Base-by-base conservation (phyloP, 1,140 invertebrate genomes). In the Schlechtendalia chinensis region DNA sequence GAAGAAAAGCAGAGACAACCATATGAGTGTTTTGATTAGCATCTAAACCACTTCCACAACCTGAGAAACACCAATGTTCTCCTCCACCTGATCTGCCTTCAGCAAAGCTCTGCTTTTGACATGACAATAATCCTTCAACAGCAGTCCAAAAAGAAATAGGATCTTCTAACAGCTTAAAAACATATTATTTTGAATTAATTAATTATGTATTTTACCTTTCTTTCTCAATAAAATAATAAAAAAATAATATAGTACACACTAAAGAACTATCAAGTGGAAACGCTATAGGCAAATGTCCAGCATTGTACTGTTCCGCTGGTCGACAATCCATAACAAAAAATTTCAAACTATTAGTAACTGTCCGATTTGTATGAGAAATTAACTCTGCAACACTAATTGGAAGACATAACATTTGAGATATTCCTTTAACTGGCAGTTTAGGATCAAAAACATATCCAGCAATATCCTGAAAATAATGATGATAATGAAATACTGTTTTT, bases 291-390 rank as follows among this genome's bases (percentile, higher is more conserved):
- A 99, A 89, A 88, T 98, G 96, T 0, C 97, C 97, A 82, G 92
- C 91, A 88, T 98, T 98, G 85, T 98, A 99, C 84, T 98, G 96
- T 82, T 98, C 96, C 0, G 96, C 92, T 19, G 97, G 95, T 84
- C 97, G 89, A 86, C 96, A 98, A 86, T 99, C 98, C 8, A 99
- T 96, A 29, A 99, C 89, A 87, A 99, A 99, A 87, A 98, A 99
- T 83, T 93, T 90, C 16, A 95, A 92, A 5, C 87, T 86, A 84
- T 89, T 87, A 0, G 87, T 83, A 47, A 85, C 83, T 80, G 85
- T 87, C 83, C 91, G 90, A 45, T 87, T 84, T 84, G 88, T 86
- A 86, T 93, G 93, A 84, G 93, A 91, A 24, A 96, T 90, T 75
- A 96, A 87, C 87, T 96, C 94, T 84, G 93, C 90, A 5, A 93